Base-by-base conservation (phyloP, 2,888 invertebrate species). In the Candidula unifasciata region DNA sequence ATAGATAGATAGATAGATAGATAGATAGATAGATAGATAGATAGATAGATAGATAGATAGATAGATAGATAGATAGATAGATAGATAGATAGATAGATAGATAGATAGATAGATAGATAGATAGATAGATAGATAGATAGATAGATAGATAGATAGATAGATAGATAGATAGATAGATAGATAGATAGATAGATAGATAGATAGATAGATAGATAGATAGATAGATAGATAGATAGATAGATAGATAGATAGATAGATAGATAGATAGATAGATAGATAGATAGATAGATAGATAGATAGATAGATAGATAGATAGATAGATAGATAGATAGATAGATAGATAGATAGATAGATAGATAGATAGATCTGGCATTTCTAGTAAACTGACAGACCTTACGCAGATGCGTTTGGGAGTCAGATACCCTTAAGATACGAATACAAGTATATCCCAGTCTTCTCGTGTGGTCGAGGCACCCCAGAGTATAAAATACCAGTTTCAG, bases 211-310 rank as follows among this genome's bases (percentile, higher is more conserved):
- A 54, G 27, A 13, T 6, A n/a, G 52, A 52, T 8, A 52, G 33
- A 37, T 8, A 69, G 37, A n/a, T 21, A n/a, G n/a, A 35, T 13
- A 52, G 71, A 21, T 71, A 3, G 52, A n/a, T 54, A n/a, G 54
- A 44, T 2, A 37, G 54, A 52, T 1, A 57, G n/a, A 33, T 0
- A 57, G 27, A 54, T 1, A 52, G 33, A 33, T 0, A 74, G 27
- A 37, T 2, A 44, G 57, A 57, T 6, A 54, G 33, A 73, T 3
- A 81, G 71, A 54, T 3, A 33, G 60, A 54, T 24, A 73, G 35
- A 57, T 21, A 81, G 73, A 81, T 21, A 73, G 60, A 73, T n/a
- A 73, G 35, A 73, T 30, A 73, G 57, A 81, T 35, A 57, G 57
- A 54, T 57, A 81, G 60, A 33, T 21, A 73, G 81, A 73, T 35